phyloP scores from a whole-genome alignment of 2,888 invertebrate genomes.

The Perdita meconis region DNA sequence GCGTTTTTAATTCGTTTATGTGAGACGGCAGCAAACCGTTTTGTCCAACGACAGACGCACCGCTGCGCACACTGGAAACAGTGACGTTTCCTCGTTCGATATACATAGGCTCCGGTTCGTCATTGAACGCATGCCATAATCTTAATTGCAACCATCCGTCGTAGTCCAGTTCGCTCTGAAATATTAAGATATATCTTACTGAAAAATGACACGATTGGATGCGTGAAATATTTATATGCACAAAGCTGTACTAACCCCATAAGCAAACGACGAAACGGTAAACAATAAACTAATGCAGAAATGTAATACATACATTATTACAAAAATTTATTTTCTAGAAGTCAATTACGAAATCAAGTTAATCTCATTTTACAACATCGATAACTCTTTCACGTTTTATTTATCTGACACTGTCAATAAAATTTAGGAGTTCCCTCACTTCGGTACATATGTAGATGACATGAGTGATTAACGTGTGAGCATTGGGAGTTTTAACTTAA shows the following conservation, averaged over 20 bases:
- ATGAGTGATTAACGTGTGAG: not conserved
- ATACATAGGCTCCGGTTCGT: conserved; percentile 85
- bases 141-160: conserved; percentile 91
- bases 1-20: conserved; percentile 86
- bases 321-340: conserved; percentile 18
- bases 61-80: conserved; percentile 89
- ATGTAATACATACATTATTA: conserved; percentile 62
- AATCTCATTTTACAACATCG: conserved; percentile 46
- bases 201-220: not conserved
- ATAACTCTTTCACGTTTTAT: conserved; percentile 31
- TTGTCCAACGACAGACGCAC: conserved; percentile 88
- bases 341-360: conserved; percentile 24
- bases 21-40: conserved; percentile 86
- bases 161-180: conserved; percentile 88
- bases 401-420: conserved; percentile 23
- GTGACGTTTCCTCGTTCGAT: conserved; percentile 89
- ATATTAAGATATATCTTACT: not conserved
- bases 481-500: not conserved
- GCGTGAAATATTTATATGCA: not conserved
- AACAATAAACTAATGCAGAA: conserved; percentile 57
- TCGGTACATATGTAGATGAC: not conserved
- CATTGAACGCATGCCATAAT: conserved; percentile 88
- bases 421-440: conserved; percentile 16
- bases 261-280: conserved; percentile 47
- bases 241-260: conserved; percentile 61